Evolutionary conservation across 2,888 invertebrate genomes (phyloP).

Genomic region (Ypsolopha scabrella): DNA sequence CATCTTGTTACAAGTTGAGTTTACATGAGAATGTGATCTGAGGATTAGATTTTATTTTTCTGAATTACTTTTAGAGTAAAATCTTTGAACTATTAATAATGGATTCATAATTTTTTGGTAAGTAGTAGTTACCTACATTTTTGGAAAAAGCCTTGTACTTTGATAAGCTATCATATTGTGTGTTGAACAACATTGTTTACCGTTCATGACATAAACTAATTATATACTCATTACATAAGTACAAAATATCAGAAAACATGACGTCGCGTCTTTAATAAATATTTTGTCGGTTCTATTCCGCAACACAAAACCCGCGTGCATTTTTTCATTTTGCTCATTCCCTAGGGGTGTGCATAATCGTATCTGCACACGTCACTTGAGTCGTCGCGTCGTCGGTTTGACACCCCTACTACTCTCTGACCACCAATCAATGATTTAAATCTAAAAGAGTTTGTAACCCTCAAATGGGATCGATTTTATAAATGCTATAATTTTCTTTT

Average conservation of each 20-base stretch:
- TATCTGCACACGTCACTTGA: slow-evolving; percentile 55
- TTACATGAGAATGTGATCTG: background rate
- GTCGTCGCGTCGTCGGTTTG: slow-evolving; percentile 28
- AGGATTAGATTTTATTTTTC: slow-evolving; percentile 5
- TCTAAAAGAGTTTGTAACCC: background rate
- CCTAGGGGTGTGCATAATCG: slow-evolving; percentile 48
- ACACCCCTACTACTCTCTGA: slow-evolving; percentile 38
- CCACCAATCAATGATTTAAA: slow-evolving; percentile 42
- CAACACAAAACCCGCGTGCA: slow-evolving; percentile 8
- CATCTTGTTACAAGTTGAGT: background rate
- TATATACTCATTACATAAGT: too few species aligned
- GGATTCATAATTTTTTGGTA: too few species aligned
- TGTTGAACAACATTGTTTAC: too few species aligned
- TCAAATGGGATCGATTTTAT: background rate
- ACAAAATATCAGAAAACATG: too few species aligned
- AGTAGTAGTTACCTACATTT: too few species aligned
- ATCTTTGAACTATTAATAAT: too few species aligned
- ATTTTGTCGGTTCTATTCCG: too few species aligned
- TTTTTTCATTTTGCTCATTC: slow-evolving; percentile 27
- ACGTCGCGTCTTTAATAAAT: too few species aligned
- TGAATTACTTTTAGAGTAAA: background rate
- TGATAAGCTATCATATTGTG: too few species aligned
- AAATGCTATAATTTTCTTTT: background rate
- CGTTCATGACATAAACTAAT: too few species aligned
- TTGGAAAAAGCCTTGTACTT: too few species aligned